Percentiles rank a stretch among this genome's conserved stretches.
These are phyloP conservation scores for Scaptomyza parva DNA, from an alignment of 2,888 invertebrate genomes.

Conservation along the genomic window DNA sequence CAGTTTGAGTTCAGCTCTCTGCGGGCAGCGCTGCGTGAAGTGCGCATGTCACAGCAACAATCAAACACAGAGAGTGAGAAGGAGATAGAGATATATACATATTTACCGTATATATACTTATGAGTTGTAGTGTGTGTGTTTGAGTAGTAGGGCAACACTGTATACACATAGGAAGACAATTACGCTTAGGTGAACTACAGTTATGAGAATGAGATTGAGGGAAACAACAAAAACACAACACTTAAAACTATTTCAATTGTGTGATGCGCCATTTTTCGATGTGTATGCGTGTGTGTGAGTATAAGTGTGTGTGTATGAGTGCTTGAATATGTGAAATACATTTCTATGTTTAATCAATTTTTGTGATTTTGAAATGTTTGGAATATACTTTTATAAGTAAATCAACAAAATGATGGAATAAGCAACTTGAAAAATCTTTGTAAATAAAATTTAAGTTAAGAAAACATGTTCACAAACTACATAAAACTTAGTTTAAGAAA, in stretches of 20 bases:
- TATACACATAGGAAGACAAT: slow-evolving; percentile 77
- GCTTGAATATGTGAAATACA: slow-evolving; percentile 8
- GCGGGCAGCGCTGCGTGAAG: slow-evolving; percentile 66
- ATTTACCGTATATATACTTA: not conserved
- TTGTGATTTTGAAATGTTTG: no score
- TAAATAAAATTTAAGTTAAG: no score
- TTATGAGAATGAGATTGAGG: slow-evolving; percentile 37
- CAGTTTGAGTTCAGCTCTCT: slow-evolving; percentile 16
- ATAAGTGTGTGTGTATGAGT: slow-evolving; percentile 1
- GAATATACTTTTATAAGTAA: no score
- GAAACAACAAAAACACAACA: slow-evolving; percentile 4
- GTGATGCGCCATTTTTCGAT: slow-evolving; percentile 54
- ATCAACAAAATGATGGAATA: no score
- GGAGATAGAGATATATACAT: slow-evolving; percentile 23
- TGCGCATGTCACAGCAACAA: slow-evolving; percentile 67
- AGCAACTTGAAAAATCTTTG: no score
- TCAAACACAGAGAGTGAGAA: slow-evolving; percentile 35
- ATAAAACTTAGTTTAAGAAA: no score
- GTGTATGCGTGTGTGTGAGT: not conserved
- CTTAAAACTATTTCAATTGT: slow-evolving; percentile 32
- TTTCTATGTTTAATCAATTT: no score
- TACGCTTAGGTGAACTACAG: slow-evolving; percentile 43
- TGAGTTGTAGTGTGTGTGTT: not conserved
- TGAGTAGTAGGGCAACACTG: slow-evolving; percentile 26
- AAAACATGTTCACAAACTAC: no score